Evolutionary conservation across 2,113 vertebrate species (phyloP).

Genomic region (Nesoenas mayeri): DNA sequence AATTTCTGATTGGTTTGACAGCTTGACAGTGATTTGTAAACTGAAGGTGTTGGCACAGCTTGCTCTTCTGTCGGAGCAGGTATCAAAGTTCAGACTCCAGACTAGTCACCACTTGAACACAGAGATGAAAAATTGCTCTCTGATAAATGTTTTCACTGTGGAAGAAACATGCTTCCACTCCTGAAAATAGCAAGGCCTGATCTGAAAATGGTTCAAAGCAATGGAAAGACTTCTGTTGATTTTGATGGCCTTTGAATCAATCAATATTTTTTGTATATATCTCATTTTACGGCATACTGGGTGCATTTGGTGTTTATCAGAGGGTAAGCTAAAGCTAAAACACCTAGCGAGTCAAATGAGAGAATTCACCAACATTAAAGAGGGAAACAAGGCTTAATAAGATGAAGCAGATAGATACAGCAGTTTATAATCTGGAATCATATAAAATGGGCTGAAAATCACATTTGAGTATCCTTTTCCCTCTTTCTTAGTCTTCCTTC

Average conservation of each 20-base stretch:
- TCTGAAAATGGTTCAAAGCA: background rate
- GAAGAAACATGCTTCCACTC: background rate
- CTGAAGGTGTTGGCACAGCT: background rate
- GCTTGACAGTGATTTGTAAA: constrained; percentile 41
- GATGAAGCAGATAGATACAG: background rate
- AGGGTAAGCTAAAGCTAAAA: background rate
- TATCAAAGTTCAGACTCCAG: constrained; percentile 53
- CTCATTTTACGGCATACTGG: background rate
- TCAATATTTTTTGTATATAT: background rate
- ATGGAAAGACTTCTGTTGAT: background rate
- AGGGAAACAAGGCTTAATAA: background rate
- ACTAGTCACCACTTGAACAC: background rate
- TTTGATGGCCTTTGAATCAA: background rate
- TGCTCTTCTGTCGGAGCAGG: constrained; percentile 21
- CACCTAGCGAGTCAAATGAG: background rate
- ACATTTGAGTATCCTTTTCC: background rate
- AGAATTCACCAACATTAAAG: background rate
- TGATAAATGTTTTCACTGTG: background rate
- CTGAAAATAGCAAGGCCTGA: background rate
- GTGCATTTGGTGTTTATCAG: background rate
- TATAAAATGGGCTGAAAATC: background rate
- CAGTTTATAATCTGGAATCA: background rate
- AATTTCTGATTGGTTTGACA: constrained; percentile 49
- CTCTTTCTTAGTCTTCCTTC: background rate
- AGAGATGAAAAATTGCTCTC: constrained; percentile 30